phyloP scores from a whole-genome alignment of 2,888 invertebrate species.

The Malacosoma neustria region DNA sequence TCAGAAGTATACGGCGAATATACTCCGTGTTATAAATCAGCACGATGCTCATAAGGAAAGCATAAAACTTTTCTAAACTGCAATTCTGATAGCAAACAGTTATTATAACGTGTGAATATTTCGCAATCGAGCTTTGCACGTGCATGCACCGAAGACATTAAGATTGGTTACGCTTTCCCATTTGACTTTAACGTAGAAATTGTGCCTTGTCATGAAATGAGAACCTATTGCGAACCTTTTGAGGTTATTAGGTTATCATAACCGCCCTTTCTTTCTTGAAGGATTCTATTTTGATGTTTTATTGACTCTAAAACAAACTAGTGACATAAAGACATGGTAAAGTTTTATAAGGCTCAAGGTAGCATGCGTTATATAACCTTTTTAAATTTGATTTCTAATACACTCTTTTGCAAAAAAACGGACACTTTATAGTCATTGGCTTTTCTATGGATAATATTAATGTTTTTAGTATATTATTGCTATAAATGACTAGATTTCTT shows the following conservation, averaged over 20 bases:
- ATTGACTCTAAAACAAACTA: constrained; percentile 21
- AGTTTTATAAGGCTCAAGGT: background rate
- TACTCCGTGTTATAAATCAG: no score
- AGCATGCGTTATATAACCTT: no score
- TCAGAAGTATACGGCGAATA: no score
- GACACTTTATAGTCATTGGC: no score
- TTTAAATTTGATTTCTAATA: no score
- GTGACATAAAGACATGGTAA: constrained; percentile 4
- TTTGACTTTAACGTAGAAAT: constrained; percentile 63
- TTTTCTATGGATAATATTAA: no score
- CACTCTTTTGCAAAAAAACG: no score
- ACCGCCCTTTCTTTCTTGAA: constrained; percentile 30
- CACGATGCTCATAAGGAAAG: no score
- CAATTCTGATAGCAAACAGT: no score
- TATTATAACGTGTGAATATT: constrained; percentile 45
- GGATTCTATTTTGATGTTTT: constrained; percentile 29
- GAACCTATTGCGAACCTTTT: constrained; percentile 39
- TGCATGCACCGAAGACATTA: constrained; percentile 64
- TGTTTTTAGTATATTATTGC: no score
- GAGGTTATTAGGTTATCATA: constrained; percentile 61
- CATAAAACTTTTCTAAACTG: no score
- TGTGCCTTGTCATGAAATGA: constrained; percentile 67
- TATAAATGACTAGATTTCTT: no score
- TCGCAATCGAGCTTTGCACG: constrained; percentile 39
- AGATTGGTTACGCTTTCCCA: constrained; percentile 63